Base-by-base conservation (phyloP, 2,113 vertebrate species). In the Nipponia nippon region DNA sequence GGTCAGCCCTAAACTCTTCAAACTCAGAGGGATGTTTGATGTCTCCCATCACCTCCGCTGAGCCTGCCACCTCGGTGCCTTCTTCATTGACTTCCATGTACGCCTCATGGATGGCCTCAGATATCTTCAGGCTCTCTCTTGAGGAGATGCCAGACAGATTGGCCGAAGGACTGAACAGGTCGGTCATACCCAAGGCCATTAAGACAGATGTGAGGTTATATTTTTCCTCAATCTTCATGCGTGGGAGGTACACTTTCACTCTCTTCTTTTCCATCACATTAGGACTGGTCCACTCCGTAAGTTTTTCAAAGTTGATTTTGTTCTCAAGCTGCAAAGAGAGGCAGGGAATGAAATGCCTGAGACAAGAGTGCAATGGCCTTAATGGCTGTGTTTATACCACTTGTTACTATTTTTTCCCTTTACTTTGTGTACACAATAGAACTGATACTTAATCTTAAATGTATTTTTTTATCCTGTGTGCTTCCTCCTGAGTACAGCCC, bases 101-200 rank as follows among this genome's bases (percentile, higher is more conserved):
- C 0, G 95, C 97, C 65, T 95, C 84, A 12, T 98, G 98, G 50
- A 95, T 5, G 32, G 95, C 88, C 30, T 97, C 91, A 3, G 98
- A 98, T 0, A 98, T 0, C 16, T 92, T 98, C 16, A 98, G 83
- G 59, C 21, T 38, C 26, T 95, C 65, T 87, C 87, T 82, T 7
- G 96, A 42, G 27, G 98, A 97, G 49, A 98, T 98, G 65, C 98
- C 98, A 27, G 98, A 98, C 21, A 99, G 97, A 53, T 98, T 98
- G 46, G 98, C 98, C 0, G 6, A 96, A 91, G 86, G 83, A 67
- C 91, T 93, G 93, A 73, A 98, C 77, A 89, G 42, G 59, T 98
- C 95, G 0, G 38, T 89, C 96, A 98, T 95, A n/a, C 98, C 98
- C 38, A 98, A 22, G 12, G 95, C 58, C 9, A 3, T 75, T 66